phyloP scores from a whole-genome alignment of 2,113 vertebrate species.

The Oceanites oceanicus region DNA sequence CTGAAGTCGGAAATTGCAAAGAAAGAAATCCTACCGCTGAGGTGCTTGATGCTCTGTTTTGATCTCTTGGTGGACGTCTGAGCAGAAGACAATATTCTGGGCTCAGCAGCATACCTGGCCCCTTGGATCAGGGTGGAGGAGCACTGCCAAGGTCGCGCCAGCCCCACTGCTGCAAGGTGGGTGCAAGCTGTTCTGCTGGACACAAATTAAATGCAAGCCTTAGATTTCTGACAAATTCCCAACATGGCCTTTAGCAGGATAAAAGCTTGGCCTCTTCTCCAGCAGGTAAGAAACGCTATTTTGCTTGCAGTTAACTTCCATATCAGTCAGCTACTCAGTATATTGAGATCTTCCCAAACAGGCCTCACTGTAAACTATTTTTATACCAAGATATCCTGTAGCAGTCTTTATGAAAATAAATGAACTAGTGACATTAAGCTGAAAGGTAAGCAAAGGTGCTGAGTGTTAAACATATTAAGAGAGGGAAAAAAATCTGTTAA shows the following conservation, averaged over 20 bases:
- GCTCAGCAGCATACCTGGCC: not conserved
- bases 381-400: conserved; percentile 25
- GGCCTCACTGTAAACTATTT: conserved; percentile 38
- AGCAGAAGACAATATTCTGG: not conserved
- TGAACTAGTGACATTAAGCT: conserved; percentile 65
- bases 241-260: not conserved
- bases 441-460: conserved; percentile 64
- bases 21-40: not conserved
- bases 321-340: not conserved
- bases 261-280: not conserved
- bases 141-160: not conserved
- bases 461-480: conserved; percentile 56
- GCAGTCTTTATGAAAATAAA: conserved; percentile 63
- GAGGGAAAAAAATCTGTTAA: conserved; percentile 27
- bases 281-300: not conserved
- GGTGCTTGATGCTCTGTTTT: not conserved
- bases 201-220: not conserved
- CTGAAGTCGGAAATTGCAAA: not conserved
- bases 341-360: conserved; percentile 18
- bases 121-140: not conserved
- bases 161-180: not conserved
- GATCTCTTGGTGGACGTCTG: not conserved
- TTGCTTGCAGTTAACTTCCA: not conserved
- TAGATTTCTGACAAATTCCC: not conserved
- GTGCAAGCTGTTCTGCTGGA: not conserved